Evolutionary conservation across 2,797 vertebrate species (phyloP).

Genomic region (Leptodactylus fallax): DNA sequence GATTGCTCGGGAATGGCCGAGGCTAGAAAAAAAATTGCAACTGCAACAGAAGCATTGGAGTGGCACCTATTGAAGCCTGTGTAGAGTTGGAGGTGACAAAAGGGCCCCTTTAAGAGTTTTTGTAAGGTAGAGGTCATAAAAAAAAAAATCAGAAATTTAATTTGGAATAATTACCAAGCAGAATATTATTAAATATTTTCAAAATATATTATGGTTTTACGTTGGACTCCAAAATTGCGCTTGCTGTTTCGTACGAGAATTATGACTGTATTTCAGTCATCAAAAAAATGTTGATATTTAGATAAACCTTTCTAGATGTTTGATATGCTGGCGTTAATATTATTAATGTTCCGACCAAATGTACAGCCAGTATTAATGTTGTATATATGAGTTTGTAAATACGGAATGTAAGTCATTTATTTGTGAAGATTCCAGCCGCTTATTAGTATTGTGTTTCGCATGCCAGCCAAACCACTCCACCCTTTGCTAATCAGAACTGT

Average conservation of each 20-base stretch:
- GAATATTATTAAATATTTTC: not conserved
- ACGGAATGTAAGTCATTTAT: constrained; percentile 72
- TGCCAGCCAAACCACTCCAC: constrained; percentile 73
- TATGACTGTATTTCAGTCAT: not conserved
- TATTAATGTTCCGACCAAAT: constrained; percentile 65
- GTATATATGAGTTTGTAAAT: constrained; percentile 77
- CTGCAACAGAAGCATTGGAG: too few species aligned
- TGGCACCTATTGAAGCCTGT: too few species aligned
- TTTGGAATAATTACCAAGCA: too few species aligned
- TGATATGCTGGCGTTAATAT: constrained; percentile 36
- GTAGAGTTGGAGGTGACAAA: too few species aligned
- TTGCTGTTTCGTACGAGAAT: not conserved
- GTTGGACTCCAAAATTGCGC: constrained; percentile 20
- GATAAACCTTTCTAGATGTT: constrained; percentile 1
- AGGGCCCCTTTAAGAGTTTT: too few species aligned
- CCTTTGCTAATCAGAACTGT: constrained; percentile 72
- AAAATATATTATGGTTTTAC: not conserved
- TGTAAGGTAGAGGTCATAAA: too few species aligned
- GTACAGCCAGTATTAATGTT: constrained; percentile 69
- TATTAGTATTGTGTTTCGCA: constrained; percentile 72
- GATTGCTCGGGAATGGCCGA: too few species aligned
- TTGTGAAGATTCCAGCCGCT: constrained; percentile 66
- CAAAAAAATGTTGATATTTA: not conserved
- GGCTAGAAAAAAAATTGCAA: too few species aligned
- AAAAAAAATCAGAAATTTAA: too few species aligned